These are phyloP conservation scores for Daubentonia madagascariensis DNA, from an alignment of 2,113 vertebrate species.

Conservation along the genomic window DNA sequence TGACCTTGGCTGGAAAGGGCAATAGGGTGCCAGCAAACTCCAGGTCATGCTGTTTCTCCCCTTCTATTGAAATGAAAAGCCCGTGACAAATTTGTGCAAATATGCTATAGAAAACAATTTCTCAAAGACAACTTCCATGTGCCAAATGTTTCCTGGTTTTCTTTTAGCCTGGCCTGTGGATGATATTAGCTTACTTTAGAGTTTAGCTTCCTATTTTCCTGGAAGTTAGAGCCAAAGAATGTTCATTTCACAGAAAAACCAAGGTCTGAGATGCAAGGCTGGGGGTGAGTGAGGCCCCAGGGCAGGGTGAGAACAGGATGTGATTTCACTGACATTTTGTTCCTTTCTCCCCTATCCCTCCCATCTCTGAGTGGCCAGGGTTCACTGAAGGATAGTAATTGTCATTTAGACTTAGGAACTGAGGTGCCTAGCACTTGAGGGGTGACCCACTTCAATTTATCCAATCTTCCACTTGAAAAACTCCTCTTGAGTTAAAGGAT, in stretches of 20 bases:
- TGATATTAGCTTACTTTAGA: neutral
- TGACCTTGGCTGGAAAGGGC: neutral
- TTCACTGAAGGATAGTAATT: neutral
- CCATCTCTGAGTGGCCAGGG: neutral
- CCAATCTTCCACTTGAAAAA: neutral
- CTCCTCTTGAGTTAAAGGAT: neutral
- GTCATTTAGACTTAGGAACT: neutral
- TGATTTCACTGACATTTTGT: neutral
- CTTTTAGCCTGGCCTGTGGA: neutral
- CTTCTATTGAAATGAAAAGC: neutral
- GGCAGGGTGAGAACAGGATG: neutral
- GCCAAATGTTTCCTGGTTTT: neutral
- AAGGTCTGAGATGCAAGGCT: neutral
- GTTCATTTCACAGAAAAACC: neutral
- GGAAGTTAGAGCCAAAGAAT: neutral
- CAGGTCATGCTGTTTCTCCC: too few species aligned
- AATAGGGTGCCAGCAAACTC: neutral
- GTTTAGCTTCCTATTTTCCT: neutral
- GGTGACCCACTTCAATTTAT: neutral
- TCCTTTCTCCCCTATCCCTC: neutral
- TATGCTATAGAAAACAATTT: neutral
- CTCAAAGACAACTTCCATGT: neutral
- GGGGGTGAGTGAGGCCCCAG: neutral
- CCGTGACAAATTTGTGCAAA: neutral
- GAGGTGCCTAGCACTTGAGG: neutral